Evolutionary conservation across 2,888 invertebrate species (phyloP).

Genomic region (Dusona sp.): DNA sequence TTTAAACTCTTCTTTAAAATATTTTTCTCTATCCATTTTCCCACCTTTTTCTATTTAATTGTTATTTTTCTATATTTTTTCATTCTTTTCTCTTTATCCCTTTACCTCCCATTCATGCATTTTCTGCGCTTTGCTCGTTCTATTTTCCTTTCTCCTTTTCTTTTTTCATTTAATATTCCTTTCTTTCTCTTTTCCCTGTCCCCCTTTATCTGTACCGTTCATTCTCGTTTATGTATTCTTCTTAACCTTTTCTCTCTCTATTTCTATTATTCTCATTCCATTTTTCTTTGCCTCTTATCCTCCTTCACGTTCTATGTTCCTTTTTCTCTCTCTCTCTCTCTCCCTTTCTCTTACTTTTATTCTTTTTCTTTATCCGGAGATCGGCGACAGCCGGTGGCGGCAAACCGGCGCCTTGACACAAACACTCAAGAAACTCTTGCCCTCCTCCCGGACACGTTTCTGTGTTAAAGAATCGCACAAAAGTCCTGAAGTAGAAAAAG

Average conservation of each 20-base stretch:
- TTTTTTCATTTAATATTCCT: not conserved
- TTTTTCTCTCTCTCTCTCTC: constrained; percentile 13
- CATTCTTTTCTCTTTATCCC: not conserved
- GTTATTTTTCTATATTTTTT: not conserved
- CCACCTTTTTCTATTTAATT: no score
- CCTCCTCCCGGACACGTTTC: constrained; percentile 36
- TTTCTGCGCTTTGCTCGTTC: not conserved
- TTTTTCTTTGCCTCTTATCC: not conserved
- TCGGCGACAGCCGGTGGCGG: constrained; percentile 65
- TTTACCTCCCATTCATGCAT: not conserved
- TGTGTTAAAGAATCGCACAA: constrained; percentile 27
- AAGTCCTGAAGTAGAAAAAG: constrained; percentile 24
- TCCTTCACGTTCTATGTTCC: not conserved
- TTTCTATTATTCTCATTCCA: not conserved
- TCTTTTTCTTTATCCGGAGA: constrained; percentile 10
- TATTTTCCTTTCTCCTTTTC: not conserved
- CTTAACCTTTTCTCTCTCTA: not conserved
- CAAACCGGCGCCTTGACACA: constrained; percentile 61
- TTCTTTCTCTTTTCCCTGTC: not conserved
- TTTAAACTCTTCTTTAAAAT: not conserved
- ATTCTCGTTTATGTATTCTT: not conserved
- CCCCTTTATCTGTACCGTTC: not conserved
- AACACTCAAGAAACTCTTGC: constrained; percentile 25
- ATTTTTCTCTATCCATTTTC: no score
- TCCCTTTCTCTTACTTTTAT: not conserved